Base-by-base conservation (phyloP, 2,888 invertebrate species). In the Pachycephus smyrnensis region DNA sequence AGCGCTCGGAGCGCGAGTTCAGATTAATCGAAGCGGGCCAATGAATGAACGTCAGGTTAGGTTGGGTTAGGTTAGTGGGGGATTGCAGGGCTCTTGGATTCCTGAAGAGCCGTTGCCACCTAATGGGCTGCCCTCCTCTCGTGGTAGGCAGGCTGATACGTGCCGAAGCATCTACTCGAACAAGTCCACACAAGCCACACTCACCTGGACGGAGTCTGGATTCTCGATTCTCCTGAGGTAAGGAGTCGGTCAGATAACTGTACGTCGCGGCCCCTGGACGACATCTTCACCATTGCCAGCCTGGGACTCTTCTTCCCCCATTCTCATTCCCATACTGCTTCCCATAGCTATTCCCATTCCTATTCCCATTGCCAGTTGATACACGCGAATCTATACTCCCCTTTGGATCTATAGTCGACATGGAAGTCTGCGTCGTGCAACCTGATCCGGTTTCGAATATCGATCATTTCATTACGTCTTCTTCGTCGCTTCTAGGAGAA, bases 161-260 rank as follows among this genome's bases (percentile, higher is more conserved):
- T 55, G 55, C 55, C 0, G 55, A 55, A 55, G 23, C 55, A 55
- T 55, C 55, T 9, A 40, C 40, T 15, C 40, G 40, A 40, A 0
- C 40, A 40, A 40, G 4, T 40, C 40, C 15, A 9, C 55, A 12
- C 35, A 23, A 68, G 36, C n/a, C n/a, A 31, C 71, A 73, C 30
- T 68, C 30, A 55, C 75, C 32, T 68, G 23, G 68, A 32, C 75
- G 68, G 33, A 11, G 68, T 31, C 32, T n/a, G n/a, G 3, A 69
- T 71, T n/a, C 12, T 12, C 37, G 77, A 55, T 55, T 55, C 80
- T 80, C 78, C 82, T 79, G 77, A 71, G 83, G 84, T 87, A 86
- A 88, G 86, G 88, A 91, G 90, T 90, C 91, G 91, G 91, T 91
- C 91, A 91, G 86, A 88, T 91, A 91, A 91, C 91, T 90, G 91